phyloP scores from a whole-genome alignment of 2,888 invertebrate species.

The Aspidiotus rigidus region DNA sequence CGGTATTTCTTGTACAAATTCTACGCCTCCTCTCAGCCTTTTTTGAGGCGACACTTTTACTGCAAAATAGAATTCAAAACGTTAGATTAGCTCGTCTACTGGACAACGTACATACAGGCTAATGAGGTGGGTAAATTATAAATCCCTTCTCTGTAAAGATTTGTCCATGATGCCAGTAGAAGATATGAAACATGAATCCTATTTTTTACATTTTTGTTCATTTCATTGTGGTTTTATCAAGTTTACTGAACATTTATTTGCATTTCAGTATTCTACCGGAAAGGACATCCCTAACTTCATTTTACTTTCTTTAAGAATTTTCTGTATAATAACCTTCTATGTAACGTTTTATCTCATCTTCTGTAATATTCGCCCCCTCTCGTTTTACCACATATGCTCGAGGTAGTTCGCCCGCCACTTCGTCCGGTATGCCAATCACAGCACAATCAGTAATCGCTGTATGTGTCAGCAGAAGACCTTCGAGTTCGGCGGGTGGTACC shows the following conservation, averaged over 20 bases:
- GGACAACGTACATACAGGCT: too few species aligned
- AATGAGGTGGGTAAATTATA: too few species aligned
- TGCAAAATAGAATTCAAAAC: conserved; percentile 37
- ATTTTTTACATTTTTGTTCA: too few species aligned
- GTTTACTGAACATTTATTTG: too few species aligned
- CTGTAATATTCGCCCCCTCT: conserved; percentile 48
- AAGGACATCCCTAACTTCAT: too few species aligned
- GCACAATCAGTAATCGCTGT: conserved; percentile 65
- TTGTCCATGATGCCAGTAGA: too few species aligned
- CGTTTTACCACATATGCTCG: conserved; percentile 62
- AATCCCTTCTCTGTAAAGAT: too few species aligned
- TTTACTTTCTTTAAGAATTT: too few species aligned
- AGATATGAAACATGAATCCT: too few species aligned
- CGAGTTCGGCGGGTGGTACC: conserved; percentile 81
- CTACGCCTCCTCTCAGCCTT: conserved; percentile 62
- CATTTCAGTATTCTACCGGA: too few species aligned
- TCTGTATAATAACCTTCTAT: conserved; percentile 52
- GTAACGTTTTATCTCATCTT: conserved; percentile 51
- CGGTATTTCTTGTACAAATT: conserved; percentile 64
- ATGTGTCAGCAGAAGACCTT: conserved; percentile 65
- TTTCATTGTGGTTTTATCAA: too few species aligned
- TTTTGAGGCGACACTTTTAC: conserved; percentile 63
- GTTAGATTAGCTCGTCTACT: too few species aligned
- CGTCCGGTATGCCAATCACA: conserved; percentile 70
- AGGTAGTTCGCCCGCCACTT: conserved; percentile 63